Evolutionary conservation across 2,888 invertebrate species (phyloP).

Genomic region (Meandrusa payeni): DNA sequence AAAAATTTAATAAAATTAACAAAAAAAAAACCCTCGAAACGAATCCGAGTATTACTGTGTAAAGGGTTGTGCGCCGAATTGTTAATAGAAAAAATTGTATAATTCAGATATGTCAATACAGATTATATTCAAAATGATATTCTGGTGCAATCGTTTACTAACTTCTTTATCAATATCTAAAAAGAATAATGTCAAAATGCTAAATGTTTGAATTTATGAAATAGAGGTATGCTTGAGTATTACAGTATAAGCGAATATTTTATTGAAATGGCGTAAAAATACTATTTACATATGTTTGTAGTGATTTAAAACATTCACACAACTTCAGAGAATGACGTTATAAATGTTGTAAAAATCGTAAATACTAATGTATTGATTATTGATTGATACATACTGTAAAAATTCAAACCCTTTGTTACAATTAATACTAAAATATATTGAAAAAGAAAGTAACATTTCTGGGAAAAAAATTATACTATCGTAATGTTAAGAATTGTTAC

Average conservation of each 20-base stretch:
- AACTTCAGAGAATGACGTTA: too few species aligned
- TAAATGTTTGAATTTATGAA: conserved; percentile 1
- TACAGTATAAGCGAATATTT: conserved; percentile 1
- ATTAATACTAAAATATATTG: too few species aligned
- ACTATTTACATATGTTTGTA: neutral
- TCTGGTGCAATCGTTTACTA: conserved; percentile 37
- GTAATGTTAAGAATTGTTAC: too few species aligned
- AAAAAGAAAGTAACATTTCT: too few species aligned
- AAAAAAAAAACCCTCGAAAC: conserved; percentile 25
- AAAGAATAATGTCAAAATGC: neutral
- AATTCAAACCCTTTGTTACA: too few species aligned
- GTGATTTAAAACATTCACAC: neutral
- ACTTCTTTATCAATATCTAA: neutral
- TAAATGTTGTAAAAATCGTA: too few species aligned
- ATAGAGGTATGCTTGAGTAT: too few species aligned
- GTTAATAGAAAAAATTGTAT: conserved; percentile 54
- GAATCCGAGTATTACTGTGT: conserved; percentile 27
- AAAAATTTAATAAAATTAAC: conserved; percentile 26
- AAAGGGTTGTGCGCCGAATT: conserved; percentile 58
- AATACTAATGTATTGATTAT: too few species aligned
- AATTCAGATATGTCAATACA: conserved; percentile 54
- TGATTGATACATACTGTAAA: too few species aligned
- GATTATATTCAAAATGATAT: conserved; percentile 51
- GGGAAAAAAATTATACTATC: too few species aligned
- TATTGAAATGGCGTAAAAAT: neutral